Conservation (phyloP, 53 echinoderm and acorn worm species). For the Pentamera pediparva region DNA sequence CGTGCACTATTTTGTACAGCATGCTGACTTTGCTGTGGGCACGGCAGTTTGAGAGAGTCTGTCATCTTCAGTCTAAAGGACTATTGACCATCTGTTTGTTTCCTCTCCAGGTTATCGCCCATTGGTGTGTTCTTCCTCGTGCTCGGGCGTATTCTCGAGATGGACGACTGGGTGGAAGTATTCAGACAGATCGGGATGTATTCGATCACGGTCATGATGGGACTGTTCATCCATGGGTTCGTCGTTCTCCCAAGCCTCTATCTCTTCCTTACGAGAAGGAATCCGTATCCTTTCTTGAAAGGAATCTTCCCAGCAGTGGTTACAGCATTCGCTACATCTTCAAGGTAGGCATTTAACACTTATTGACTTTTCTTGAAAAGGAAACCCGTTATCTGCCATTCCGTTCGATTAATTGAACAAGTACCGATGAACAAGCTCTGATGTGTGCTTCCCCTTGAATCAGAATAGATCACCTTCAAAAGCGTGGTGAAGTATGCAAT, state of each 20-base stretch:
- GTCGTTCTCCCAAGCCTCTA: slow-evolving; percentile 67
- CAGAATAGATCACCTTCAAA: no score
- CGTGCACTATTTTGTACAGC: no score
- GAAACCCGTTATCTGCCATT: no score
- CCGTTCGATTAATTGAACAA: no score
- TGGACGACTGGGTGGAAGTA: slow-evolving; percentile 79
- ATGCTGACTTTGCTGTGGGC: no score
- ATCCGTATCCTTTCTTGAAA: slow-evolving; percentile 62
- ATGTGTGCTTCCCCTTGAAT: no score
- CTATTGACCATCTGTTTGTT: background rate
- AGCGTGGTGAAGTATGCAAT: no score
- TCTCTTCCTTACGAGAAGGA: slow-evolving; percentile 62
- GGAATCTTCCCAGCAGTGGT: slow-evolving; percentile 77
- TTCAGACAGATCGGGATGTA: slow-evolving; percentile 87
- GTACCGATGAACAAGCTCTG: no score
- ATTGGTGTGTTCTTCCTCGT: slow-evolving; percentile 88
- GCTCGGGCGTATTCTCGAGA: slow-evolving; percentile 67
- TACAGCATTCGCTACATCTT: slow-evolving; percentile 84
- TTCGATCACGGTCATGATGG: slow-evolving; percentile 75
- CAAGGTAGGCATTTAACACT: slow-evolving; percentile 73
- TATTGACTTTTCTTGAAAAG: no score
- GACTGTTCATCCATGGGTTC: slow-evolving; percentile 73
- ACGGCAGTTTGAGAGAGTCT: no score
- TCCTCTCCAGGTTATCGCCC: slow-evolving; percentile 67
- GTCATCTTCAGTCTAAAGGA: no score